These are phyloP conservation scores for Hartigia nigra DNA, from an alignment of 2,888 invertebrate genomes.

Conservation along the genomic window DNA sequence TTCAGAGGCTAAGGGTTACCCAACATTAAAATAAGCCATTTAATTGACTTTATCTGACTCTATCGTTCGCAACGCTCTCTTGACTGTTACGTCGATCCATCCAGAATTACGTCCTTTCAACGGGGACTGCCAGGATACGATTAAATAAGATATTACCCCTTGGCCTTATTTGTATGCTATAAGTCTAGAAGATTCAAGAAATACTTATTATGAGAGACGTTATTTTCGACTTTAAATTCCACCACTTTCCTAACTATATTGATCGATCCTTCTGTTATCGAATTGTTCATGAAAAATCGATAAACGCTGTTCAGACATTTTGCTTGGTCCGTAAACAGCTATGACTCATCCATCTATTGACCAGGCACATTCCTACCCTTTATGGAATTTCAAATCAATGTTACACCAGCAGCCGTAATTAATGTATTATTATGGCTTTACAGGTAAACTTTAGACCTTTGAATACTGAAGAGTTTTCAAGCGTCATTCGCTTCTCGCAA, in stretches of 20 bases:
- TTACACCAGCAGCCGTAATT: too few species aligned
- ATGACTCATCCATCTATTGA: background rate
- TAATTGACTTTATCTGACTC: background rate
- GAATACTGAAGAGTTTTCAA: background rate
- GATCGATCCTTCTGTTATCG: background rate
- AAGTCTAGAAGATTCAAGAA: too few species aligned
- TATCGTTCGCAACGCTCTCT: background rate
- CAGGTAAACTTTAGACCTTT: background rate
- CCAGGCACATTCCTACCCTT: too few species aligned
- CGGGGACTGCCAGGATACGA: background rate
- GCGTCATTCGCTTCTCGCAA: background rate
- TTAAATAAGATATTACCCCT: background rate
- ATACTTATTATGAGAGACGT: background rate
- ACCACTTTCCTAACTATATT: background rate
- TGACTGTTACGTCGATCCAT: background rate
- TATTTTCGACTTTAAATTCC: background rate
- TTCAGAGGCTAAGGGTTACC: background rate
- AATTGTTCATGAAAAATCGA: background rate
- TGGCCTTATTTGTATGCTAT: background rate
- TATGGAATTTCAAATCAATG: background rate
- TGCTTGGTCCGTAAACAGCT: background rate
- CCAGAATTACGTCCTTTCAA: slow-evolving; percentile 3
- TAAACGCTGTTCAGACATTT: background rate
- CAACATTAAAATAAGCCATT: background rate
- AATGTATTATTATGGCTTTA: background rate